These are phyloP conservation scores for Dromius quadrimaculatus DNA, from an alignment of 2,888 invertebrate genomes.

Conservation along the genomic window DNA sequence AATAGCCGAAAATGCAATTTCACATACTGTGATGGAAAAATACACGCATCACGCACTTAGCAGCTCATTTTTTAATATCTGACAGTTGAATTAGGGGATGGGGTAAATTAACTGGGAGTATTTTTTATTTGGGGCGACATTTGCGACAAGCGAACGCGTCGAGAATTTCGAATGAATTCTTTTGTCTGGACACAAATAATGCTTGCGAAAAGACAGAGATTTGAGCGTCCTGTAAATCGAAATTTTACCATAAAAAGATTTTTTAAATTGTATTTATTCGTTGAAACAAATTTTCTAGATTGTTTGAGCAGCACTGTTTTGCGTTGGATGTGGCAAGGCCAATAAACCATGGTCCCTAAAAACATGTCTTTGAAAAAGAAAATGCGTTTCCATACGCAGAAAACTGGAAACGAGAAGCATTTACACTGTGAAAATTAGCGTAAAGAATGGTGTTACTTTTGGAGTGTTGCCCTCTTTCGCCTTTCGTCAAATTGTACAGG, in stretches of 20 bases:
- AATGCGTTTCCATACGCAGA: constrained; percentile 47
- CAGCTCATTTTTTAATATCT: constrained; percentile 11
- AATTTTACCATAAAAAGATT: too few relatives aligned
- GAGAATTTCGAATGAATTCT: constrained; percentile 31
- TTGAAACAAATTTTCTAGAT: not conserved
- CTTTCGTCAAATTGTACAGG: constrained; percentile 2
- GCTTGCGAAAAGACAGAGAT: not conserved
- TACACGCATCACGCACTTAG: not conserved
- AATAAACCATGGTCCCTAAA: constrained; percentile 37
- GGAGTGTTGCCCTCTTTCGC: constrained; percentile 38
- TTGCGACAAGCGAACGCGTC: constrained; percentile 18
- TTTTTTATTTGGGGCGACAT: constrained; percentile 20
- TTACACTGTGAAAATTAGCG: constrained; percentile 49
- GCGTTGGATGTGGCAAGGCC: constrained; percentile 33
- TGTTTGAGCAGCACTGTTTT: constrained; percentile 26
- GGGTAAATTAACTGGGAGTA: constrained; percentile 31
- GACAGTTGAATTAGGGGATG: too few relatives aligned
- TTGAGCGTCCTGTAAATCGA: too few relatives aligned
- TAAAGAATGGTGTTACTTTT: constrained; percentile 46
- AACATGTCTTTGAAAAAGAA: constrained; percentile 40
- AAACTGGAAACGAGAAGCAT: constrained; percentile 49
- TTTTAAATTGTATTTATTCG: too few relatives aligned
- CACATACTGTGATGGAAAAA: constrained; percentile 2
- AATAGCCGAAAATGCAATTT: constrained; percentile 12
- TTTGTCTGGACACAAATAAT: constrained; percentile 2